Evolutionary conservation across 2,797 vertebrate genomes (phyloP).

Genomic region (Fistularia tabacaria): DNA sequence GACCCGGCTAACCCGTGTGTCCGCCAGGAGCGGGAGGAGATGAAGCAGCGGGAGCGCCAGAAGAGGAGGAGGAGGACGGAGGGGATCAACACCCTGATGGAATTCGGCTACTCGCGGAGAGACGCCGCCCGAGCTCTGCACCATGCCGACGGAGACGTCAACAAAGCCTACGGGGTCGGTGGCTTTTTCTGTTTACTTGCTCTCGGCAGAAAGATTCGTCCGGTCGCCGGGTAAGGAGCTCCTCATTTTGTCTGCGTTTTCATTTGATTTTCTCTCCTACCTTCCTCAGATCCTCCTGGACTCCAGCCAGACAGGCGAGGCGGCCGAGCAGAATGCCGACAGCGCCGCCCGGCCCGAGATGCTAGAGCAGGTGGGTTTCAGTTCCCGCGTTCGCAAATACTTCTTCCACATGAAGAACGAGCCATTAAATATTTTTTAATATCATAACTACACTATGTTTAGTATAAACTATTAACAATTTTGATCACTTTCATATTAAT

Average conservation of each 20-base stretch:
- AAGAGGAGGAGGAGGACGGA: conserved; percentile 72
- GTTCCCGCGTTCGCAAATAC: too few species aligned
- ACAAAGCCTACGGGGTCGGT: conserved; percentile 79
- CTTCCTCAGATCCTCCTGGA: conserved; percentile 66
- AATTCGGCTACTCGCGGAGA: conserved; percentile 79
- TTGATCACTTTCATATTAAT: too few species aligned
- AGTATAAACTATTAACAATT: too few species aligned
- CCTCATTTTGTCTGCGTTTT: too few species aligned
- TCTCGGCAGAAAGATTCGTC: neutral
- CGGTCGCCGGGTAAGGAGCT: too few species aligned
- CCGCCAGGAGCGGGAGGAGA: conserved; percentile 81
- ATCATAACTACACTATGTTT: too few species aligned
- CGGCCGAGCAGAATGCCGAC: conserved; percentile 29
- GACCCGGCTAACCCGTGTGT: too few species aligned
- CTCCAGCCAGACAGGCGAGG: conserved; percentile 9
- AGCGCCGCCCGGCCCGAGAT: conserved; percentile 27
- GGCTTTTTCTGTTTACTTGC: neutral
- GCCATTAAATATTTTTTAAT: too few species aligned
- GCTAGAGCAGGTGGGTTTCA: conserved; percentile 60
- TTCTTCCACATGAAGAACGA: too few species aligned
- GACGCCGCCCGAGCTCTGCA: conserved; percentile 82
- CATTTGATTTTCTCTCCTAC: neutral
- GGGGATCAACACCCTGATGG: conserved; percentile 71
- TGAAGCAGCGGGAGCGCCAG: conserved; percentile 78
- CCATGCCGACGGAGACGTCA: conserved; percentile 76